These are phyloP conservation scores for Sebastes jordani DNA, from an alignment of 2,797 vertebrate genomes.

Conservation along the genomic window DNA sequence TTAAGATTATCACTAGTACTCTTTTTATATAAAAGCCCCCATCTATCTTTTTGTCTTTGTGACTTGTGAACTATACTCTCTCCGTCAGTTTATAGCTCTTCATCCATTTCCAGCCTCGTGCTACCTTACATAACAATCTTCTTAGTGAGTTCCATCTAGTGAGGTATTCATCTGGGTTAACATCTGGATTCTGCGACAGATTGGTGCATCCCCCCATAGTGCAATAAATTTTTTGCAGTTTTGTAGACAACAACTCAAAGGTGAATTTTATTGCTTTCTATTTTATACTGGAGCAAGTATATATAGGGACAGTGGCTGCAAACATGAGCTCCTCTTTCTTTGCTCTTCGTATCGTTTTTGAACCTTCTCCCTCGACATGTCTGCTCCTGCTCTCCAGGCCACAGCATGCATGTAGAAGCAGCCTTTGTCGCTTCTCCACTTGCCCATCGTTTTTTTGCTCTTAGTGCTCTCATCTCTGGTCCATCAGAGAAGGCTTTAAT, in stretches of 20 bases:
- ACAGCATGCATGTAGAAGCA: conserved; percentile 49
- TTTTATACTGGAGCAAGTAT: not conserved
- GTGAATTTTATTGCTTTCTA: not conserved
- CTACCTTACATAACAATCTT: not conserved
- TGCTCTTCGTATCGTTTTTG: conserved; percentile 30
- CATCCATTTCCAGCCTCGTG: not conserved
- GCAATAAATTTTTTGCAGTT: not conserved
- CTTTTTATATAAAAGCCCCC: not conserved
- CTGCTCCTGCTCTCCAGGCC: conserved; percentile 61
- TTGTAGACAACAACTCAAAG: not conserved
- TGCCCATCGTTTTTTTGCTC: not conserved
- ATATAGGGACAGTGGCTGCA: conserved; percentile 17
- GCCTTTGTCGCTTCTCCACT: not conserved
- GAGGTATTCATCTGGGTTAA: not conserved
- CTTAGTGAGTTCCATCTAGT: not conserved
- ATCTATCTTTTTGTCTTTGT: not conserved
- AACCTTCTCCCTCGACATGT: conserved; percentile 55
- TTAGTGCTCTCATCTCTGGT: conserved; percentile 12
- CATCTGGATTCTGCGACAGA: not conserved
- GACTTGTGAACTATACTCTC: not conserved
- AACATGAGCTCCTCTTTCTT: conserved; percentile 11
- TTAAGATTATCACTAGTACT: not conserved
- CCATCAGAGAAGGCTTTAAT: conserved; percentile 9
- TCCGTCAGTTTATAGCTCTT: not conserved
- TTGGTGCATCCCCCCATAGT: not conserved